phyloP scores from a whole-genome alignment of 2,797 vertebrate genomes.

The Tapirus indicus region DNA sequence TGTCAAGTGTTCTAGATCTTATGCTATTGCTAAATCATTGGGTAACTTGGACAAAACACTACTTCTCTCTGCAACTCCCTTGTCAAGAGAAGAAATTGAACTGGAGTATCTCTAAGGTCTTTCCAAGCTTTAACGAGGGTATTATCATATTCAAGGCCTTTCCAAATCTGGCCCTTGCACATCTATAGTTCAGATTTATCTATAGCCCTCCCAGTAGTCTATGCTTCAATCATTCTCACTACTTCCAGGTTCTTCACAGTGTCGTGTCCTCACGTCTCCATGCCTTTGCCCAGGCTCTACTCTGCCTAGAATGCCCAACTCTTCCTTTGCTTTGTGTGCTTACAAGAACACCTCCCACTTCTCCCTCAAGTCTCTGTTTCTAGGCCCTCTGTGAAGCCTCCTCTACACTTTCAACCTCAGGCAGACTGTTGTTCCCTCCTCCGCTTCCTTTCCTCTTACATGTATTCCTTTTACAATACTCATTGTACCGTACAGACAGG shows the following conservation, averaged over 20 bases:
- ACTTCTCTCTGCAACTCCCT: neutral
- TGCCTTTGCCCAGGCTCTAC: neutral
- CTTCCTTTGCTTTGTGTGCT: neutral
- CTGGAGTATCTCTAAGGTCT: neutral
- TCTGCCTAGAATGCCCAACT: neutral
- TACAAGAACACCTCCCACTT: neutral
- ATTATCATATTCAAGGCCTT: constrained; percentile 35
- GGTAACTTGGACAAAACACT: neutral
- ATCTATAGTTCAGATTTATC: neutral
- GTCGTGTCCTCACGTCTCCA: neutral
- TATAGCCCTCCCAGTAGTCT: neutral
- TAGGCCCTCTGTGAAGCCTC: neutral
- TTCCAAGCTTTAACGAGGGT: constrained; percentile 9
- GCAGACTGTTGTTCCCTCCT: neutral
- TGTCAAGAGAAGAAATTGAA: neutral
- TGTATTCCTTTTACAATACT: neutral
- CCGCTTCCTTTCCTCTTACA: neutral
- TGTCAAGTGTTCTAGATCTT: neutral
- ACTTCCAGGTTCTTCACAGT: neutral
- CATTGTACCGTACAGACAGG: neutral
- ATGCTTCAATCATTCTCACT: neutral
- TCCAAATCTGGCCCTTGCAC: neutral
- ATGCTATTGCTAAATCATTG: neutral
- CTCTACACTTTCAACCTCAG: neutral
- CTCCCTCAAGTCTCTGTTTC: neutral